These are phyloP conservation scores for Leistus spinibarbis DNA, from an alignment of 2,888 invertebrate species.

Conservation along the genomic window DNA sequence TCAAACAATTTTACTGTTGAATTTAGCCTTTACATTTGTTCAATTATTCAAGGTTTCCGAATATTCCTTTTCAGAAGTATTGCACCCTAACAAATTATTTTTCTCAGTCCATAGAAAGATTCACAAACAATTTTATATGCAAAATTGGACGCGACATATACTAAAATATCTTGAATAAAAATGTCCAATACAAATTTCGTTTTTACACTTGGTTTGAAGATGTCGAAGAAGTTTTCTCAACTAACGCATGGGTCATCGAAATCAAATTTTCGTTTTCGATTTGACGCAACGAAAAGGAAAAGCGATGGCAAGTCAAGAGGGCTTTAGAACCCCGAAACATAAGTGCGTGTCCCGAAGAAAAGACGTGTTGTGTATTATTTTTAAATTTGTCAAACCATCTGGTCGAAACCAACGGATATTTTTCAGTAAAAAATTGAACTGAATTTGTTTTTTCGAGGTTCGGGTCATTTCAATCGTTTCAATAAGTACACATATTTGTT, in stretches of 20 bases:
- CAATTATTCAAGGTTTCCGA: too few relatives aligned
- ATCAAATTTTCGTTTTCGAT: constrained; percentile 30
- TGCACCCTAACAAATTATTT: too few relatives aligned
- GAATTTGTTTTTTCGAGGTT: neutral
- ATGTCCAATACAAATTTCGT: neutral
- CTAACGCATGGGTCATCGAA: constrained; percentile 19
- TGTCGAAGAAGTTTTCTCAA: neutral
- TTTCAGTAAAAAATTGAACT: neutral
- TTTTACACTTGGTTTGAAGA: neutral
- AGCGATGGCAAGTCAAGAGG: constrained; percentile 17
- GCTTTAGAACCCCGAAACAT: constrained; percentile 14
- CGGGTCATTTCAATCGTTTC: too few relatives aligned
- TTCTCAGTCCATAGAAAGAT: too few relatives aligned
- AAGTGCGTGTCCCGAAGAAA: constrained; percentile 12
- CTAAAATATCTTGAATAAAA: neutral
- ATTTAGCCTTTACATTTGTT: too few relatives aligned
- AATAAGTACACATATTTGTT: too few relatives aligned
- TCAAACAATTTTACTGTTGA: too few relatives aligned
- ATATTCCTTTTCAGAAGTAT: too few relatives aligned
- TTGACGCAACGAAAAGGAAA: neutral
- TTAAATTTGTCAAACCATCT: constrained; percentile 35
- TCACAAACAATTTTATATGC: too few relatives aligned
- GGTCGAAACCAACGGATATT: neutral
- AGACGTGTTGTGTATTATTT: constrained; percentile 30
- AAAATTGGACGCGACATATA: too few relatives aligned